These are phyloP conservation scores for Napeogenes sylphis DNA, from an alignment of 2,888 invertebrate species.

Conservation along the genomic window DNA sequence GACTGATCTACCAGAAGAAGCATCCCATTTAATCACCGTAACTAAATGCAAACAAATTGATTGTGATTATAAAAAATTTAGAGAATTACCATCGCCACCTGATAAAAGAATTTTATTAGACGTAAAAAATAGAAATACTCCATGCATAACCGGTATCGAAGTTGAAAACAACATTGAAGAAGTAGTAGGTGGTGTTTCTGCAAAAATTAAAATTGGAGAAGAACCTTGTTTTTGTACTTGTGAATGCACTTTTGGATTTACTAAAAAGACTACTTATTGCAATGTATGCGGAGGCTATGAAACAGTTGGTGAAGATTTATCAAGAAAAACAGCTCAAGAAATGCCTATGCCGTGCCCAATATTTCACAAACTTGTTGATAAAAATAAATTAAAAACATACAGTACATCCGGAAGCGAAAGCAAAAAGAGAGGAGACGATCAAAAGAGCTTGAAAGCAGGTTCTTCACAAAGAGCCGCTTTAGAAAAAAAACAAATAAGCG, in stretches of 20 bases:
- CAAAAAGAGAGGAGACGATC: conserved; percentile 42
- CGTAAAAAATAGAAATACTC: conserved; percentile 37
- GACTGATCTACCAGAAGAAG: conserved; percentile 44
- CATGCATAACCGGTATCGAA: conserved; percentile 44
- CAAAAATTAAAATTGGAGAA: conserved; percentile 46
- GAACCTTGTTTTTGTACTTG: conserved; percentile 64
- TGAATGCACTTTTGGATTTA: conserved; percentile 61
- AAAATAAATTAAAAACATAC: conserved; percentile 47
- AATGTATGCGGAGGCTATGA: conserved; percentile 42
- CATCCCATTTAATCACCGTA: conserved; percentile 39
- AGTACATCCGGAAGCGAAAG: conserved; percentile 56
- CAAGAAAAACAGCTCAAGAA: conserved; percentile 34
- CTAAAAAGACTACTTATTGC: conserved; percentile 63
- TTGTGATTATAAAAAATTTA: conserved; percentile 44
- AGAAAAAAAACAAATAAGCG: conserved; percentile 31
- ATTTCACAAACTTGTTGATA: conserved; percentile 58
- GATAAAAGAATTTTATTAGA: conserved; percentile 51
- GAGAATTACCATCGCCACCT: conserved; percentile 39
- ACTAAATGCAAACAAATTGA: conserved; percentile 48
- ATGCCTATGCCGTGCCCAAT: conserved; percentile 63
- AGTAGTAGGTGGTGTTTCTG: conserved; percentile 46
- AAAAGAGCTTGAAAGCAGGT: conserved; percentile 36
- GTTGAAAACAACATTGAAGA: conserved; percentile 47
- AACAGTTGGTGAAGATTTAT: conserved; percentile 51
- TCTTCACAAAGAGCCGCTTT: conserved; percentile 37